Conservation (phyloP, 2,797 vertebrate genomes). For the Masticophis lateralis region DNA sequence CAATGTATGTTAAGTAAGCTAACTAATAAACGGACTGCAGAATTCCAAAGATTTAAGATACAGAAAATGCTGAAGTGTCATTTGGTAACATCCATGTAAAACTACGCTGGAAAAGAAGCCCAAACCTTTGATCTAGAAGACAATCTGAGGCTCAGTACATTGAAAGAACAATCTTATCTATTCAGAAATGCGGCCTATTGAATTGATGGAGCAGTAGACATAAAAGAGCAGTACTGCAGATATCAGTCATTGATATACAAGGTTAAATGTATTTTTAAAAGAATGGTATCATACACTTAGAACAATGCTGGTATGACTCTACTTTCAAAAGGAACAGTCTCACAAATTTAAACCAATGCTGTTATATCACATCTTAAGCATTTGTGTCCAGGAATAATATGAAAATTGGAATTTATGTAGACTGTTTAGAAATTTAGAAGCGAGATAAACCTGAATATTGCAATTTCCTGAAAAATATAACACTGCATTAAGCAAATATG, state of each 20-base stretch:
- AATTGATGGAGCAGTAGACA: neutral
- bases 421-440: neutral
- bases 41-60: slow-evolving; percentile 2
- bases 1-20: slow-evolving; percentile 35
- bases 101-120: neutral
- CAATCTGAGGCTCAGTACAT: neutral
- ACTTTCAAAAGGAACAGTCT: neutral
- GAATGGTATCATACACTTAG: neutral
- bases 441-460: neutral
- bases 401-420: neutral
- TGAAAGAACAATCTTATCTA: neutral
- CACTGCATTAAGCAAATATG: neutral
- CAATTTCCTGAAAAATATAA: neutral
- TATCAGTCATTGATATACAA: neutral
- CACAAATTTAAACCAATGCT: neutral
- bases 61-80: slow-evolving; percentile 28
- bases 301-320: neutral
- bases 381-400: neutral
- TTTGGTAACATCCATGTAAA: slow-evolving; percentile 29
- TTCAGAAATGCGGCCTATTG: neutral
- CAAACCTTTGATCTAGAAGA: neutral
- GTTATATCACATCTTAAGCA: neutral
- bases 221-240: too few relatives aligned
- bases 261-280: neutral
- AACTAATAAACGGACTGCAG: neutral